Percentiles rank a stretch among this genome's conserved stretches.
These are phyloP conservation scores for Rhogogaster chlorosoma DNA, from an alignment of 2,888 invertebrate genomes.

Conservation along the genomic window DNA sequence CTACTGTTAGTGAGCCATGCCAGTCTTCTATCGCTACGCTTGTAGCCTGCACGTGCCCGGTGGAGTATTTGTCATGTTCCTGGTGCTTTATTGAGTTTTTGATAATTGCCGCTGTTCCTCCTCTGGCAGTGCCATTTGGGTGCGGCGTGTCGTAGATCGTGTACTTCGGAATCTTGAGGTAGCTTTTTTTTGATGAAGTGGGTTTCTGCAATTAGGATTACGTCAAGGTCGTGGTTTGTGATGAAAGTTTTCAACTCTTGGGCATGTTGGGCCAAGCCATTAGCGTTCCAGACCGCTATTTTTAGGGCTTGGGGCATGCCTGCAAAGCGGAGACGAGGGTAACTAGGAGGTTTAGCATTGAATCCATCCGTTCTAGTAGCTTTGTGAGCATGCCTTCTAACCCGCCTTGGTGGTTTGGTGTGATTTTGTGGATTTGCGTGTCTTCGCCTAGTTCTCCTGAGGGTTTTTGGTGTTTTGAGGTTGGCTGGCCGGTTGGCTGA, in stretches of 20 bases:
- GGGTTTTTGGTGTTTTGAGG: too few species aligned
- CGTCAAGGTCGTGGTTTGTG: conserved; percentile 27
- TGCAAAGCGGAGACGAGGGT: neutral
- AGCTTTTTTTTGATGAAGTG: conserved; percentile 47
- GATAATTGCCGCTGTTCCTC: too few species aligned
- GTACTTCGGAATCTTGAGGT: conserved; percentile 39
- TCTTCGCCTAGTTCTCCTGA: too few species aligned
- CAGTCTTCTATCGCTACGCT: conserved; percentile 41
- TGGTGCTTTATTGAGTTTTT: neutral
- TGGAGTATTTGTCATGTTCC: neutral
- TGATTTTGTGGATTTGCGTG: too few species aligned
- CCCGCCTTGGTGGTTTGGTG: too few species aligned
- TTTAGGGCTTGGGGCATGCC: neutral
- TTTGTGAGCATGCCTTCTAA: neutral
- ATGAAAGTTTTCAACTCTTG: conserved; percentile 41
- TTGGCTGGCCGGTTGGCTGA: too few species aligned
- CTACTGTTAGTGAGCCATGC: conserved; percentile 50
- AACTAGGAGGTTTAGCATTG: neutral
- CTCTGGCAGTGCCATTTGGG: too few species aligned
- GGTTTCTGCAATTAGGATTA: conserved; percentile 48
- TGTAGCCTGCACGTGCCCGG: neutral
- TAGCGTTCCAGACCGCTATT: conserved; percentile 41
- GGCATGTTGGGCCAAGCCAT: conserved; percentile 21
- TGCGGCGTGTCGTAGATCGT: neutral
- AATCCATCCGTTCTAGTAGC: neutral